Evolutionary conservation across 2,888 invertebrate species (phyloP).

Genomic region (Ypsolopha scabrella): DNA sequence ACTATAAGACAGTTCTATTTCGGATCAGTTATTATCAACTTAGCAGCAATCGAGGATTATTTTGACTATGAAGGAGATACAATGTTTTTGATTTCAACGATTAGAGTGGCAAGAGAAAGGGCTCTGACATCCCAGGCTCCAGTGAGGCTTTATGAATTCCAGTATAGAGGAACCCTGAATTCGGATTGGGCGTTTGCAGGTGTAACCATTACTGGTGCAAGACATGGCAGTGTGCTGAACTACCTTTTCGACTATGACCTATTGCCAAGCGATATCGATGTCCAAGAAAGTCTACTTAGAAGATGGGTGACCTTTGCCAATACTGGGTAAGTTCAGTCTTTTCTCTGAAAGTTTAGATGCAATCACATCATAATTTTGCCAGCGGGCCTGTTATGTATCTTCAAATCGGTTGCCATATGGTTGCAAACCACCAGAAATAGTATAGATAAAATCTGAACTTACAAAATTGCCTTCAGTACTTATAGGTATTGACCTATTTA

Average conservation of each 20-base stretch:
- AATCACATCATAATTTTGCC: too few relatives aligned
- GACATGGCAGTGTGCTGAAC: constrained; percentile 44
- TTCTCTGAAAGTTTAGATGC: too few relatives aligned
- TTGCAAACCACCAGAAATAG: too few relatives aligned
- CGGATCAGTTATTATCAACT: constrained; percentile 22
- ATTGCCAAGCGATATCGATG: constrained; percentile 19
- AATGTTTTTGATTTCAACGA: constrained; percentile 33
- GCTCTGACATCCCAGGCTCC: constrained; percentile 27
- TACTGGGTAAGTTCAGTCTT: constrained; percentile 31
- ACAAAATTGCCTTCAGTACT: too few relatives aligned
- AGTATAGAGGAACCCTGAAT: constrained; percentile 36
- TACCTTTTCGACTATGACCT: constrained; percentile 43
- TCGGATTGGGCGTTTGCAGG: constrained; percentile 37
- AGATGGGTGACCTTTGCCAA: constrained; percentile 35
- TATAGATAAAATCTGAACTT: too few relatives aligned
- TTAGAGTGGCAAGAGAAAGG: constrained; percentile 39
- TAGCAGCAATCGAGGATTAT: constrained; percentile 41
- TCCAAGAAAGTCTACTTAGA: constrained; percentile 23
- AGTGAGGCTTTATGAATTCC: constrained; percentile 42
- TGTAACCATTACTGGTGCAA: constrained; percentile 38
- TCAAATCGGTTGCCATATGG: too few relatives aligned
- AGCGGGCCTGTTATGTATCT: too few relatives aligned
- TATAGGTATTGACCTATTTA: too few relatives aligned
- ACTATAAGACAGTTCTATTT: constrained; percentile 41
- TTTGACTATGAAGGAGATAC: constrained; percentile 51